These are phyloP conservation scores for Hexactinellida sp. DNA, from an alignment of 37 sponge, comb jelly and placozoan species.

Conservation along the genomic window DNA sequence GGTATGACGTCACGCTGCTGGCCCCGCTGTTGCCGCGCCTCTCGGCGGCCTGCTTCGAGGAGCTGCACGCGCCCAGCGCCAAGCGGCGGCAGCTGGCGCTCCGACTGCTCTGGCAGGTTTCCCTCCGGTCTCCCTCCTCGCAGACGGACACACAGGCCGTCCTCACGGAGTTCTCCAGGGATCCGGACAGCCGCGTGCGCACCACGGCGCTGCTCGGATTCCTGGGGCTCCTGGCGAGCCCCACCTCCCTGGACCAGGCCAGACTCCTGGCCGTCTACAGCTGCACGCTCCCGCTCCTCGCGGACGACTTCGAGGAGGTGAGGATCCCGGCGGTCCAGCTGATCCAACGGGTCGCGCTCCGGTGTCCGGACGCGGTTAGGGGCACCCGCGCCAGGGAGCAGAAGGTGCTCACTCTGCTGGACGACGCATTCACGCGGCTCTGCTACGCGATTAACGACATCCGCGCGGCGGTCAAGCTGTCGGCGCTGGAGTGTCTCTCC, in stretches of 20 bases:
- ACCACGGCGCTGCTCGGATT: background rate
- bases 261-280: background rate
- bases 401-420: conserved; percentile 1
- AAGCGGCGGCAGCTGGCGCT: background rate
- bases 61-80: background rate
- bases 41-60: background rate
- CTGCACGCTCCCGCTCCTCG: background rate
- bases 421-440: background rate
- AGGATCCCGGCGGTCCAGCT: background rate
- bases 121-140: background rate
- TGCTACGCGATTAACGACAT: background rate
- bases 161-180: background rate
- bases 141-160: background rate
- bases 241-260: background rate
- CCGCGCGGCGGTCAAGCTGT: background rate
- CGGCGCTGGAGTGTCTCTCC: background rate
- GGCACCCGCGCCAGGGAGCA: conserved; percentile 3
- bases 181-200: background rate
- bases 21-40: background rate
- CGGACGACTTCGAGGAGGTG: background rate
- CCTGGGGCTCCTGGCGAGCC: background rate
- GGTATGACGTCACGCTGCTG: background rate
- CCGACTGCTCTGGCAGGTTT: background rate
- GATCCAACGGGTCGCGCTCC: background rate
- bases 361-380: background rate